phyloP scores from a whole-genome alignment of 2,888 invertebrate genomes.

The Dasypolia templi region DNA sequence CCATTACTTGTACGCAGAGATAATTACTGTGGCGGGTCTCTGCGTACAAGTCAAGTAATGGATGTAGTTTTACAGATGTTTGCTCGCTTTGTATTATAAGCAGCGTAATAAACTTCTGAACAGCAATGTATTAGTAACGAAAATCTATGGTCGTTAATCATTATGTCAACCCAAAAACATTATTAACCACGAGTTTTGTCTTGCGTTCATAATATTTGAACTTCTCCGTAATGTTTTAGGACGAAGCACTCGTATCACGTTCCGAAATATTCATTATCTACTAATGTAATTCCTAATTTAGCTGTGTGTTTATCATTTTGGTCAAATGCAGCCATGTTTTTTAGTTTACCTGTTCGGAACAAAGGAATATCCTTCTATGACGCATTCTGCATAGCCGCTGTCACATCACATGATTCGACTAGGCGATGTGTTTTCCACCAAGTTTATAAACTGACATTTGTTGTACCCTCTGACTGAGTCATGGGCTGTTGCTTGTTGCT shows the following conservation, averaged over 20 bases:
- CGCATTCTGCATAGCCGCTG: conserved; percentile 26
- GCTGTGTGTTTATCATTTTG: background rate
- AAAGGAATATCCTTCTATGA: conserved; percentile 28
- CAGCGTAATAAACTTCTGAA: conserved; percentile 4
- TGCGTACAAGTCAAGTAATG: conserved; percentile 23
- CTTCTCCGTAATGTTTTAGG: background rate
- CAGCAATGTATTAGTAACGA: conserved; percentile 14
- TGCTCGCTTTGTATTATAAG: conserved; percentile 9
- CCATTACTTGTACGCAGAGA: no score
- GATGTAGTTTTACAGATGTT: conserved; percentile 22
- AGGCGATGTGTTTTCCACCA: conserved; percentile 14
- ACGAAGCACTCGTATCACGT: background rate
- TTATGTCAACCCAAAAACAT: conserved; percentile 2
- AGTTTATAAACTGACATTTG: conserved; percentile 37
- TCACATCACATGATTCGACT: conserved; percentile 39
- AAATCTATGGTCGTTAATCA: conserved; percentile 13
- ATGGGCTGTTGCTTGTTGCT: conserved; percentile 26
- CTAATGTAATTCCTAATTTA: background rate
- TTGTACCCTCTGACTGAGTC: conserved; percentile 32
- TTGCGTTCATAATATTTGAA: conserved; percentile 4
- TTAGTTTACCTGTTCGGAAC: conserved; percentile 7
- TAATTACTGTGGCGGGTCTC: conserved; percentile 30
- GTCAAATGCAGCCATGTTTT: conserved; percentile 4
- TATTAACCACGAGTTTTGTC: background rate
- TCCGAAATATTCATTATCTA: background rate